Percentiles rank a stretch among this genome's conserved stretches.
Evolutionary conservation across 2,888 invertebrate species (phyloP).

Genomic region (Calliphora vomitoria): DNA sequence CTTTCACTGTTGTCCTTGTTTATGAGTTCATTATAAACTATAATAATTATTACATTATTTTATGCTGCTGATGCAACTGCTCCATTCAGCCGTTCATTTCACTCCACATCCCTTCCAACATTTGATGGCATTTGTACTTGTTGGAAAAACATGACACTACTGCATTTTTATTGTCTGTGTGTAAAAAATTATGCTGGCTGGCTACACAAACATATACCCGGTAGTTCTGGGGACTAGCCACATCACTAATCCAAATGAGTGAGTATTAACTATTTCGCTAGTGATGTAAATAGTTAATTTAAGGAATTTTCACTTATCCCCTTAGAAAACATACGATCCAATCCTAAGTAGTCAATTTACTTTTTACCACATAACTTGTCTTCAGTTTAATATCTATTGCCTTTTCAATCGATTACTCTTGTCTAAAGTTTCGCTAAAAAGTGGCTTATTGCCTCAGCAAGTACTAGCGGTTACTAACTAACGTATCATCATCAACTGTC

Average conservation of each 20-base stretch:
- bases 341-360: too few species aligned
- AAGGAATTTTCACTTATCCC: too few species aligned
- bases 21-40: slow-evolving; percentile 75
- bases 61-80: slow-evolving; percentile 36
- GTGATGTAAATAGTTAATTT: too few species aligned
- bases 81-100: slow-evolving; percentile 8
- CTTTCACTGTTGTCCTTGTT: slow-evolving; percentile 56
- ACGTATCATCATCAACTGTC: slow-evolving; percentile 48
- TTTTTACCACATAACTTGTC: too few species aligned
- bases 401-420: too few species aligned
- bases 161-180: slow-evolving; percentile 58
- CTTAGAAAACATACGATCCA: too few species aligned
- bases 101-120: slow-evolving; percentile 1
- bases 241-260: too few species aligned
- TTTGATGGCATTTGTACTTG: slow-evolving; percentile 17
- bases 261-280: too few species aligned
- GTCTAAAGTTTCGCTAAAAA: too few species aligned
- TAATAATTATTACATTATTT: slow-evolving; percentile 77
- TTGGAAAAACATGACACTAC: slow-evolving; percentile 51
- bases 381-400: too few species aligned
- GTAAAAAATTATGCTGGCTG: slow-evolving; percentile 34
- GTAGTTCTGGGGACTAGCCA: too few species aligned
- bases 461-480: not conserved
- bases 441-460: too few species aligned
- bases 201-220: not conserved